These are phyloP conservation scores for Metalampra italica DNA, from an alignment of 2,888 invertebrate species.

Conservation along the genomic window DNA sequence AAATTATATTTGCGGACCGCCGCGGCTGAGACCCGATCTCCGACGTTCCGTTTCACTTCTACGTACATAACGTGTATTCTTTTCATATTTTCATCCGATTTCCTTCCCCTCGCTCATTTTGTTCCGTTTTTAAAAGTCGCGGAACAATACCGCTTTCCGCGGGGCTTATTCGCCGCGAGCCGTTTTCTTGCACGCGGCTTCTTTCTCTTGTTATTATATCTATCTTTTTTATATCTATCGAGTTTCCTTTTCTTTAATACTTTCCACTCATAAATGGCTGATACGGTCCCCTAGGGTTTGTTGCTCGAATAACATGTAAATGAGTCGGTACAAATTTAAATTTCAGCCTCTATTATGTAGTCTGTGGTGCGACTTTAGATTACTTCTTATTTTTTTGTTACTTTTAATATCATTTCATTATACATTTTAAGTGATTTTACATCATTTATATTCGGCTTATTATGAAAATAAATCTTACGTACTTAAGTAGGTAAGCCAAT, in stretches of 20 bases:
- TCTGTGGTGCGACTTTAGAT: not conserved
- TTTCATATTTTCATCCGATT: constrained; percentile 79
- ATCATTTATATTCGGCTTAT: too few relatives aligned
- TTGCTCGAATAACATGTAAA: constrained; percentile 76
- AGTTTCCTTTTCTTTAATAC: constrained; percentile 76
- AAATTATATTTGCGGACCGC: constrained; percentile 80
- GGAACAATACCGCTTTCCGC: constrained; percentile 74
- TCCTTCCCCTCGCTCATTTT: constrained; percentile 75
- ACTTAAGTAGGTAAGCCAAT: too few relatives aligned
- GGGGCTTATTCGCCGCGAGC: constrained; percentile 73
- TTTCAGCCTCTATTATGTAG: constrained; percentile 22
- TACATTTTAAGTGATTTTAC: too few relatives aligned
- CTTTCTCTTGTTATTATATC: constrained; percentile 69
- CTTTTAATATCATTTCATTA: not conserved
- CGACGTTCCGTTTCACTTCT: constrained; percentile 75
- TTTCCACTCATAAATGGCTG: constrained; percentile 76
- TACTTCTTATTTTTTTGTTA: not conserved
- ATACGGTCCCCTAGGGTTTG: constrained; percentile 74
- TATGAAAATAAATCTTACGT: too few relatives aligned
- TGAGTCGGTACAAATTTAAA: constrained; percentile 68
- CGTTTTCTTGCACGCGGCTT: constrained; percentile 70
- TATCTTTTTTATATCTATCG: constrained; percentile 71
- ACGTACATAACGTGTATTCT: constrained; percentile 73
- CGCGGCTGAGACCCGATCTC: constrained; percentile 70
- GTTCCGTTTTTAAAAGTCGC: constrained; percentile 74